Evolutionary conservation across 1,140 invertebrate species (phyloP).

Genomic region (Temnothorax longispinosus): DNA sequence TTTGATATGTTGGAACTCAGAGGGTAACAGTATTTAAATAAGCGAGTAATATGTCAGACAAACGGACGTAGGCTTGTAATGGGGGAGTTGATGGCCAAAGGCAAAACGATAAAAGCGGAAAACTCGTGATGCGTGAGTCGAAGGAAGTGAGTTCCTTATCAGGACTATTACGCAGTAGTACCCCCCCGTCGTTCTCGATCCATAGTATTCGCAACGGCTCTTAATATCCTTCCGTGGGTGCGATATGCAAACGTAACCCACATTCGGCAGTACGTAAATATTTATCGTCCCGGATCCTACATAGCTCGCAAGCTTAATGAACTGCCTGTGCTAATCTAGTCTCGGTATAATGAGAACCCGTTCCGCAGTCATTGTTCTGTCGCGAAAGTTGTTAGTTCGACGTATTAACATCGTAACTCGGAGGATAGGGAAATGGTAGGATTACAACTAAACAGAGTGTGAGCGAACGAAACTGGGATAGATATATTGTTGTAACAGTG

Average conservation of each 20-base stretch:
- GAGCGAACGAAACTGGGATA: background rate
- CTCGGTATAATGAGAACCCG: conserved; percentile 36
- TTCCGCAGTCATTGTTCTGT: conserved; percentile 47
- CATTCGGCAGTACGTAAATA: conserved; percentile 70
- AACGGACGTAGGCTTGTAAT: background rate
- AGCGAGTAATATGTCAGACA: background rate
- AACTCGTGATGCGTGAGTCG: conserved; percentile 42
- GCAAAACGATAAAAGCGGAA: conserved; percentile 47
- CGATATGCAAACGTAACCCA: conserved; percentile 73
- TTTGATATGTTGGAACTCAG: background rate
- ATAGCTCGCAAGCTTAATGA: conserved; percentile 54
- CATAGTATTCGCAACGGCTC: conserved; percentile 64
- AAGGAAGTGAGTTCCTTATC: conserved; percentile 66
- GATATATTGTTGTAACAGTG: conserved; percentile 4
- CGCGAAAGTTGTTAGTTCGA: conserved; percentile 28
- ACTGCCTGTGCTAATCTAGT: conserved; percentile 47
- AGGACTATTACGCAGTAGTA: background rate
- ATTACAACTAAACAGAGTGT: conserved; percentile 1
- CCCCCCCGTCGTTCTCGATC: conserved; percentile 55
- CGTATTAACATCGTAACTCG: conserved; percentile 35
- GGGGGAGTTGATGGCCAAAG: background rate
- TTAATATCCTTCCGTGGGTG: conserved; percentile 52
- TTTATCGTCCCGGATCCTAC: conserved; percentile 65
- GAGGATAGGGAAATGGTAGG: background rate
- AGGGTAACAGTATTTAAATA: background rate